Conservation (phyloP, 2,113 vertebrate genomes). For the Thymallus thymallus region DNA sequence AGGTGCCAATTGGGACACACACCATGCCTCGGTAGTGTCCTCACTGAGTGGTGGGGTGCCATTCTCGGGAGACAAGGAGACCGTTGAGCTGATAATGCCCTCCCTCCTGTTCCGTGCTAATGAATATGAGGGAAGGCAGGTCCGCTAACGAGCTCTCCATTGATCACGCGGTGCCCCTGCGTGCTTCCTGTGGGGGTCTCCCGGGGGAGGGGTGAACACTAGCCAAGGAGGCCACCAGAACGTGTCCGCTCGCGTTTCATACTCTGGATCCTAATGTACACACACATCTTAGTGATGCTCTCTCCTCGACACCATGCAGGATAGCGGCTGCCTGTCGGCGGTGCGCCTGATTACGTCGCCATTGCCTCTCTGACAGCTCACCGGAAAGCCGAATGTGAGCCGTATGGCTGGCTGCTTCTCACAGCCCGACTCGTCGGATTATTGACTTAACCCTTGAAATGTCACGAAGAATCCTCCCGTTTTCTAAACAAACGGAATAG, state of each 20-base stretch:
- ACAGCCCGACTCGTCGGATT: not conserved
- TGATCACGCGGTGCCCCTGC: constrained; percentile 38
- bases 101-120: not conserved
- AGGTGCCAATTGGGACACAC: too few relatives aligned
- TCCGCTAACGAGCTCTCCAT: constrained; percentile 38
- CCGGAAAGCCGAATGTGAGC: not conserved
- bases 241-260: constrained; percentile 26
- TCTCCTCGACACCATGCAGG: not conserved
- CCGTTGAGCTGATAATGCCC: too few relatives aligned
- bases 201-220: constrained; percentile 21
- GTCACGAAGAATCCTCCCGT: not conserved
- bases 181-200: constrained; percentile 28
- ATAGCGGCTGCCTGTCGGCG: constrained; percentile 21
- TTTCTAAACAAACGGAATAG: not conserved
- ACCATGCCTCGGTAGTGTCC: too few relatives aligned
- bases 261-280: constrained; percentile 36
- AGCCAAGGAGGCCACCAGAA: constrained; percentile 11
- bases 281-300: constrained; percentile 28
- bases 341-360: constrained; percentile 9
- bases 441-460: constrained; percentile 23
- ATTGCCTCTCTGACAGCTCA: constrained; percentile 4
- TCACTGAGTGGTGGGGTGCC: too few relatives aligned
- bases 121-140: constrained; percentile 41
- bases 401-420: not conserved
- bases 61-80: too few relatives aligned